These are phyloP conservation scores for Bradysia coprophila DNA, from an alignment of 1,140 invertebrate genomes.

Conservation along the genomic window DNA sequence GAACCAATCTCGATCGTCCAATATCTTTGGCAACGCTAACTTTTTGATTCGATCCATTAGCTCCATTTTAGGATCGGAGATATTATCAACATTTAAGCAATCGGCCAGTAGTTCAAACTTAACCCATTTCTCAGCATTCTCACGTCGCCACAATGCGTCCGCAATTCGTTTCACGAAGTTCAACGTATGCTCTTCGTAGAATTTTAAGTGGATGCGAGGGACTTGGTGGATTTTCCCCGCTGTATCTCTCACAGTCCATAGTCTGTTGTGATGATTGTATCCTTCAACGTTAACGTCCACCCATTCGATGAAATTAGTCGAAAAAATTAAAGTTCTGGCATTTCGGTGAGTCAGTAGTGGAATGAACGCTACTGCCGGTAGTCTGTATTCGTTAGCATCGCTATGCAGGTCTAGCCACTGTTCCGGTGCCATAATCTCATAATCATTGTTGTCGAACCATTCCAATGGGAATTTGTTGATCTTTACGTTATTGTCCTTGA, in stretches of 20 bases:
- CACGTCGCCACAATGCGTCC: neutral
- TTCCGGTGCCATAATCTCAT: neutral
- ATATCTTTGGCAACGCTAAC: too few species aligned
- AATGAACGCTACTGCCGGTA: neutral
- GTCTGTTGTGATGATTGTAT: neutral
- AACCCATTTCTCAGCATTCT: neutral
- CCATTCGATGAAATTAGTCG: neutral
- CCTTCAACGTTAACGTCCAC: neutral
- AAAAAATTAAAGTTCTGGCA: neutral
- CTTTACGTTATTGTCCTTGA: too few species aligned
- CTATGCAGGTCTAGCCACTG: neutral
- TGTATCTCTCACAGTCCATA: neutral
- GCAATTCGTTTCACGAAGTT: neutral
- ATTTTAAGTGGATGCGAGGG: neutral
- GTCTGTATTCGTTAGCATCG: neutral
- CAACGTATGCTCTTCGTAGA: neutral
- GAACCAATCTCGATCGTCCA: too few species aligned
- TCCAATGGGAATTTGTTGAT: neutral
- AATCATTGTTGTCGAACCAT: conserved; percentile 1
- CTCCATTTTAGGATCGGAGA: neutral
- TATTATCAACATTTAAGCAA: neutral
- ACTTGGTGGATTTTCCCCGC: neutral
- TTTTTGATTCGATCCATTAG: neutral
- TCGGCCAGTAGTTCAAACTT: neutral
- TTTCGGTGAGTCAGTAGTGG: neutral